Percentiles rank a stretch among this genome's conserved stretches.
These are phyloP conservation scores for Venusia cambrica DNA, from an alignment of 2,888 invertebrate genomes.

Conservation along the genomic window DNA sequence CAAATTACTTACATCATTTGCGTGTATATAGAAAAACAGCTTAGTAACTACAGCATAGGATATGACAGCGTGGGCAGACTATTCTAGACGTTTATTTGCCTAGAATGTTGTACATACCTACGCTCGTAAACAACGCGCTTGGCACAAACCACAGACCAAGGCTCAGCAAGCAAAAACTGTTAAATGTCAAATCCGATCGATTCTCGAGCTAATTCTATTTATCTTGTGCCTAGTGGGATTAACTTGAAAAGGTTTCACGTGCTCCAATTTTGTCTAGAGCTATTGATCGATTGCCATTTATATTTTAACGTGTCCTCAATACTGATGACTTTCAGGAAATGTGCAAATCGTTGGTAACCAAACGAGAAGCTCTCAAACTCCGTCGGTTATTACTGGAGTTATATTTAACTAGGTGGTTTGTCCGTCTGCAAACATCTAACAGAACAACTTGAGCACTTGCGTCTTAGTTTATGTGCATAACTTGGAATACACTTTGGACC, in stretches of 20 bases:
- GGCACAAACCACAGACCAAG: conserved; percentile 11
- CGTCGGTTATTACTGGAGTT: conserved; percentile 17
- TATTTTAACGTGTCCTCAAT: not conserved
- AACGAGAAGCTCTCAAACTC: conserved; percentile 11
- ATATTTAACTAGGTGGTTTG: conserved; percentile 23
- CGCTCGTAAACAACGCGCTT: conserved; percentile 17
- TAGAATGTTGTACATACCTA: conserved; percentile 9
- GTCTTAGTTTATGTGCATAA: conserved; percentile 39
- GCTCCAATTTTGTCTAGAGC: conserved; percentile 27
- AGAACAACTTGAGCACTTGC: conserved; percentile 35
- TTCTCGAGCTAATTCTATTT: conserved; percentile 39
- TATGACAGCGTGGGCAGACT: conserved; percentile 6
- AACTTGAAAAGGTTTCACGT: conserved; percentile 38
- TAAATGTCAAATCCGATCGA: conserved; percentile 42
- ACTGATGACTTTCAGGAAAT: not conserved
- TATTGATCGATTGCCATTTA: not conserved
- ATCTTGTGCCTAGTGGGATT: conserved; percentile 38
- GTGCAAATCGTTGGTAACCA: conserved; percentile 9
- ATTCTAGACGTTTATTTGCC: conserved; percentile 10
- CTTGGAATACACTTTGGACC: conserved; percentile 34
- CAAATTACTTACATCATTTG: conserved; percentile 10
- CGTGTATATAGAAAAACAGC: conserved; percentile 2
- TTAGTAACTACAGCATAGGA: conserved; percentile 4
- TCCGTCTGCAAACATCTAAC: conserved; percentile 31
- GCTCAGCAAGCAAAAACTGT: conserved; percentile 27